Conservation (phyloP, 2,888 invertebrate genomes). For the Orgyia antiqua region DNA sequence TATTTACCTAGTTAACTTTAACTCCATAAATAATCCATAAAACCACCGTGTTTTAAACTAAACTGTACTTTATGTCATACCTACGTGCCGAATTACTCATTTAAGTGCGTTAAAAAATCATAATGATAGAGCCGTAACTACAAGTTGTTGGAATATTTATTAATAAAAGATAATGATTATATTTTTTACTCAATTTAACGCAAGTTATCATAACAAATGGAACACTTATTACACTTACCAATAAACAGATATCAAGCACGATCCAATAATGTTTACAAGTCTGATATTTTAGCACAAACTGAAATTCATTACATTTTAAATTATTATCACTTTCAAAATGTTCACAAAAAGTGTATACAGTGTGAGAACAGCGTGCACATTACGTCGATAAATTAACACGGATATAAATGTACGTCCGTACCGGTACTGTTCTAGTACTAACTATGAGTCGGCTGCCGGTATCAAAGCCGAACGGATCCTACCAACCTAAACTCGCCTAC, state of each 20-base stretch:
- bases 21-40: too few species aligned
- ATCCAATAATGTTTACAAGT: slow-evolving; percentile 18
- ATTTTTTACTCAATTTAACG: too few species aligned
- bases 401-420: slow-evolving; percentile 22
- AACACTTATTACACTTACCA: slow-evolving; percentile 27
- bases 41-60: too few species aligned
- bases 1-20: too few species aligned
- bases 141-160: too few species aligned
- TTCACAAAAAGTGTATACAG: slow-evolving; percentile 14
- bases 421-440: too few species aligned
- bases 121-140: too few species aligned
- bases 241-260: slow-evolving; percentile 7
- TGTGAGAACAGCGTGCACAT: slow-evolving; percentile 16
- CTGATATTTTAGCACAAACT: slow-evolving; percentile 18
- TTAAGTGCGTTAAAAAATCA: too few species aligned
- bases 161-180: too few species aligned
- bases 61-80: too few species aligned
- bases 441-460: slow-evolving; percentile 25
- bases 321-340: slow-evolving; percentile 17
- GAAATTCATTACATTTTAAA: slow-evolving; percentile 11
- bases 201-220: slow-evolving; percentile 19
- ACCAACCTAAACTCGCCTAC: slow-evolving; percentile 9
- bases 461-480: slow-evolving; percentile 23
- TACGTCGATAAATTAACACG: slow-evolving; percentile 18
- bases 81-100: too few species aligned